Evolutionary conservation across 1,140 invertebrate genomes (phyloP).

Genomic region (Trichonephila inaurata): DNA sequence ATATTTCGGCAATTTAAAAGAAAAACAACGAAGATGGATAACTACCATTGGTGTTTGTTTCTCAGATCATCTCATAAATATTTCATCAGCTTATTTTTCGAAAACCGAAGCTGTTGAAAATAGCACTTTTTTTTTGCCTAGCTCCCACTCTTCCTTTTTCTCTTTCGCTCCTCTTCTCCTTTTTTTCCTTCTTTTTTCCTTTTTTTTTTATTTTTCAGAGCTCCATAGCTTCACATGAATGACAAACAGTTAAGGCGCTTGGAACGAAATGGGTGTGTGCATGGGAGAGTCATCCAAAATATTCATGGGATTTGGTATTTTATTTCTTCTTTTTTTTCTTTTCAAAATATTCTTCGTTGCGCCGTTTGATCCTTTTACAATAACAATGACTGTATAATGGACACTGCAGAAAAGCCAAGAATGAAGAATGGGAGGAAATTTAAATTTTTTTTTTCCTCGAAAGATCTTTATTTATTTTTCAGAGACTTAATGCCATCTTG

Average conservation of each 20-base stretch:
- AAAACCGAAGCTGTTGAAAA: slow-evolving; percentile 51
- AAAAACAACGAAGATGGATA: slow-evolving; percentile 15
- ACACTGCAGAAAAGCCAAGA: slow-evolving; percentile 42
- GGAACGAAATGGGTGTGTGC: not conserved
- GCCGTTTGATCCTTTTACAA: slow-evolving; percentile 69
- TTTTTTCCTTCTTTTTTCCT: too few relatives aligned
- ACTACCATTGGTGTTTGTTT: slow-evolving; percentile 36
- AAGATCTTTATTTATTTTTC: not conserved
- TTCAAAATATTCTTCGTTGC: slow-evolving; percentile 34
- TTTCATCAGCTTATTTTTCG: slow-evolving; percentile 65
- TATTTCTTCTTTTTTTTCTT: not conserved
- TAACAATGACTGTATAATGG: slow-evolving; percentile 70
- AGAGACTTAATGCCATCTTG: not conserved
- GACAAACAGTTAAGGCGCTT: slow-evolving; percentile 52
- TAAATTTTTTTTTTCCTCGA: not conserved
- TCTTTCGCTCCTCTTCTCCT: not conserved
- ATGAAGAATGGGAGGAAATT: slow-evolving; percentile 17
- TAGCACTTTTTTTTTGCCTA: slow-evolving; percentile 22
- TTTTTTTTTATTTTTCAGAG: slow-evolving; percentile 25
- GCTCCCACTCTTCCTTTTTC: not conserved
- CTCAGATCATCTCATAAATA: slow-evolving; percentile 57
- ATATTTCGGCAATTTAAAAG: slow-evolving; percentile 15
- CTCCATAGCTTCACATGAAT: slow-evolving; percentile 58
- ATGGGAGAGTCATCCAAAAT: slow-evolving; percentile 63
- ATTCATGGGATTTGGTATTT: slow-evolving; percentile 68